phyloP scores from a whole-genome alignment of 1,140 invertebrate genomes.

The Sycobia sp. region DNA sequence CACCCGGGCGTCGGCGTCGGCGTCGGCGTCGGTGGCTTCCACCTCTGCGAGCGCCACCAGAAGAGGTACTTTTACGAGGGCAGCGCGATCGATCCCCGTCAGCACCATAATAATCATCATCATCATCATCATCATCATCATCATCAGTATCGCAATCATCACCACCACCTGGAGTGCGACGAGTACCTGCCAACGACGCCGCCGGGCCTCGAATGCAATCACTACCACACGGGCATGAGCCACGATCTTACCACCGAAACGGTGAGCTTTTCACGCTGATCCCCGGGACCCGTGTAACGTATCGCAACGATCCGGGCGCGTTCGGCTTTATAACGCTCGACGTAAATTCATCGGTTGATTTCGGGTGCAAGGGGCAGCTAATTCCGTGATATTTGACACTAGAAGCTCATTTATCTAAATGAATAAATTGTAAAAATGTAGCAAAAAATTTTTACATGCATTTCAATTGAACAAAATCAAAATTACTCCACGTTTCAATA shows the following conservation, averaged over 20 bases:
- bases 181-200: constrained; percentile 52
- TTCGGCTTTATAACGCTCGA: too few relatives aligned
- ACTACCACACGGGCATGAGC: constrained; percentile 55
- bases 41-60: constrained; percentile 55
- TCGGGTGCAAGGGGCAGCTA: too few relatives aligned
- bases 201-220: constrained; percentile 52
- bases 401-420: too few relatives aligned
- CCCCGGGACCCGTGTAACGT: too few relatives aligned
- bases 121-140: constrained; percentile 11
- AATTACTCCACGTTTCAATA: too few relatives aligned
- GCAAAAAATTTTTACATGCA: too few relatives aligned
- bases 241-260: constrained; percentile 63
- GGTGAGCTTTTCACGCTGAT: constrained; percentile 42
- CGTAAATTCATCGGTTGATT: too few relatives aligned
- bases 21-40: constrained; percentile 8
- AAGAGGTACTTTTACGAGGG: constrained; percentile 56
- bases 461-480: too few relatives aligned
- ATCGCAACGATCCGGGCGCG: too few relatives aligned
- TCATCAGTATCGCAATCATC: constrained; percentile 12
- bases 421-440: too few relatives aligned
- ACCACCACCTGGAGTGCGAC: constrained; percentile 52
- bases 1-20: too few relatives aligned
- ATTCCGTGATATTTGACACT: too few relatives aligned
- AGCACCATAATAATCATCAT: constrained; percentile 17
- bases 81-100: constrained; percentile 34